These are phyloP conservation scores for Furnarius figulus DNA, from an alignment of 2,113 vertebrate species.

Conservation along the genomic window DNA sequence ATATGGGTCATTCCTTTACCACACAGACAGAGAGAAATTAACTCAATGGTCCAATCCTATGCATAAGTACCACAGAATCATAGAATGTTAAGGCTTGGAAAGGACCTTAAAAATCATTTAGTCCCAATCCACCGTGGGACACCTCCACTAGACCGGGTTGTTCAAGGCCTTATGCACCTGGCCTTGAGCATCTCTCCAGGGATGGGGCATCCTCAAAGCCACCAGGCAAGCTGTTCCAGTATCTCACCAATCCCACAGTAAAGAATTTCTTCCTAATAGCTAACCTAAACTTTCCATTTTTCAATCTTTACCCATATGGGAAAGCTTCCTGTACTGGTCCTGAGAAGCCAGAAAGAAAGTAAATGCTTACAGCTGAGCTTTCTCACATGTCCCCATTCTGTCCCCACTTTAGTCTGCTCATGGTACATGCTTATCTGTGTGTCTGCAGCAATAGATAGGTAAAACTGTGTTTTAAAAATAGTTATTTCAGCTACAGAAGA, in stretches of 20 bases:
- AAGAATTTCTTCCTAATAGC: not conserved
- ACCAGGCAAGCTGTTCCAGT: no score
- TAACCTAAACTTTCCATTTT: not conserved
- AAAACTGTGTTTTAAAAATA: fast-evolving
- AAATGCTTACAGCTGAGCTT: not conserved
- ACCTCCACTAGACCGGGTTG: not conserved
- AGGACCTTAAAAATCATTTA: not conserved
- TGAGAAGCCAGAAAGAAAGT: not conserved
- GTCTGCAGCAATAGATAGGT: not conserved
- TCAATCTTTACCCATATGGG: not conserved
- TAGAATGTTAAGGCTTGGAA: not conserved
- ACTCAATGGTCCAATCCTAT: not conserved
- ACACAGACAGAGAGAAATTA: not conserved
- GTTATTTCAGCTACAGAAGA: not conserved
- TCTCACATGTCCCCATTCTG: not conserved
- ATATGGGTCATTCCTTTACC: not conserved
- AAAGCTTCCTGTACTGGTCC: not conserved
- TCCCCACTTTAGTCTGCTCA: not conserved
- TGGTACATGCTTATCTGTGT: not conserved
- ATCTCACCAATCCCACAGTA: no score
- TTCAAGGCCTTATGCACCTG: not conserved
- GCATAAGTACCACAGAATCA: not conserved
- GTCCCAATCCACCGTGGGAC: not conserved
- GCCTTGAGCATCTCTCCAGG: not conserved
- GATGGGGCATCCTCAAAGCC: not conserved